Evolutionary conservation across 1,140 invertebrate species (phyloP).

Genomic region (Oscheius sp.): DNA sequence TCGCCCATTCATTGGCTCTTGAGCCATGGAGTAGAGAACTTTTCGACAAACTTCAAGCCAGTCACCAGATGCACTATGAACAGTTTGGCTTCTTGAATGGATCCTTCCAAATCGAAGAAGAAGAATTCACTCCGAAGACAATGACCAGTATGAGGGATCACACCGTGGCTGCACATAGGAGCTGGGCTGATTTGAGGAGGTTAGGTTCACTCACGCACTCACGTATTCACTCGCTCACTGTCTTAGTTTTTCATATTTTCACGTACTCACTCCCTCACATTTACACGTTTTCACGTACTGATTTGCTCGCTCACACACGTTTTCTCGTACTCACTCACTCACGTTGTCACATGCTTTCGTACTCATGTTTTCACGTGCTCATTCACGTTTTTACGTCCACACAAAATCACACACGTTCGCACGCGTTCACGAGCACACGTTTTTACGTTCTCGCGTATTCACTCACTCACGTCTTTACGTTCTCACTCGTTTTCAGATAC

Average conservation of each 20-base stretch:
- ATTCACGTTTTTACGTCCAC: background rate
- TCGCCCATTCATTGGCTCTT: slow-evolving; percentile 49
- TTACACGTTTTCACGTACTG: too few species aligned
- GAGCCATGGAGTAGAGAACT: slow-evolving; percentile 51
- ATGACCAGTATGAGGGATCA: slow-evolving; percentile 53
- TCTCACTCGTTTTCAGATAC: too few species aligned
- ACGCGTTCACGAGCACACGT: background rate
- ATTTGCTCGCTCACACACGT: too few species aligned
- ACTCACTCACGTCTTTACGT: background rate
- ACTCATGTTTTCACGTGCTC: too few species aligned
- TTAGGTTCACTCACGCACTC: too few species aligned
- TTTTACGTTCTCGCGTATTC: background rate
- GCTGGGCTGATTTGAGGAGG: slow-evolving; percentile 48
- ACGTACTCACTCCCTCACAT: too few species aligned
- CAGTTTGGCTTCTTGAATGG: slow-evolving; percentile 49
- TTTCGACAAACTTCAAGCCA: slow-evolving; percentile 44
- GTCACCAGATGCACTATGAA: slow-evolving; percentile 54
- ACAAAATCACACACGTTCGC: background rate
- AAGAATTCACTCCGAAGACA: slow-evolving; percentile 20
- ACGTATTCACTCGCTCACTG: too few species aligned
- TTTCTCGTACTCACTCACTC: too few species aligned
- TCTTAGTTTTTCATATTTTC: too few species aligned
- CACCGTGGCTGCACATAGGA: slow-evolving; percentile 48
- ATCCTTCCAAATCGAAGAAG: slow-evolving; percentile 31
- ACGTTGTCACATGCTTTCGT: too few species aligned